A percentile compares a stretch with the other conserved stretches of the same genome.
Evolutionary conservation across 2,888 invertebrate genomes (phyloP).

Genomic region (Vandiemenella viatica): DNA sequence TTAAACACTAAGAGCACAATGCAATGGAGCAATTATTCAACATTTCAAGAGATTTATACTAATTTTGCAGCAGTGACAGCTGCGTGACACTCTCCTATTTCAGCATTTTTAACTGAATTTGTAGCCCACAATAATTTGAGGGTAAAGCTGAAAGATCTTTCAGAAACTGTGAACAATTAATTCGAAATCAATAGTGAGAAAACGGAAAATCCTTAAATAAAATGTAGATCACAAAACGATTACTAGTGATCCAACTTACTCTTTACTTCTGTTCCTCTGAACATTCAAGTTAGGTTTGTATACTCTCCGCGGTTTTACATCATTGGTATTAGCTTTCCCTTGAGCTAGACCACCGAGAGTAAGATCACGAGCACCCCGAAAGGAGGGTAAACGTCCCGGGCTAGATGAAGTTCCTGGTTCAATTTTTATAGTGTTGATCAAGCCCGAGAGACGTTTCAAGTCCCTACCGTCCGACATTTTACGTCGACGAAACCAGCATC

Average conservation of each 20-base stretch:
- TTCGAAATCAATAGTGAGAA: neutral
- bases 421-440: neutral
- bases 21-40: no score
- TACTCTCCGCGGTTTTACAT: conserved; percentile 24
- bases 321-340: conserved; percentile 17
- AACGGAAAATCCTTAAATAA: neutral
- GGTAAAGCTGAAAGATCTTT: no score
- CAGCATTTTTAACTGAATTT: no score
- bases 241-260: conserved; percentile 15
- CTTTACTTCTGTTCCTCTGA: conserved; percentile 27
- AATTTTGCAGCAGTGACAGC: no score
- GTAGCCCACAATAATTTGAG: no score
- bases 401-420: neutral
- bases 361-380: neutral
- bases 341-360: neutral
- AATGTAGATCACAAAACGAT: neutral
- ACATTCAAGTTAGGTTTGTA: conserved; percentile 28
- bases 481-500: no score
- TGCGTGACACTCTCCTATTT: no score
- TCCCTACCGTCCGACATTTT: neutral
- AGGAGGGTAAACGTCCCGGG: neutral
- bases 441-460: neutral
- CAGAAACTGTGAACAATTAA: no score
- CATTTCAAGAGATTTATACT: no score
- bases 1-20: no score